phyloP scores from a whole-genome alignment of 2,113 vertebrate genomes.

The Cervus canadensis region DNA sequence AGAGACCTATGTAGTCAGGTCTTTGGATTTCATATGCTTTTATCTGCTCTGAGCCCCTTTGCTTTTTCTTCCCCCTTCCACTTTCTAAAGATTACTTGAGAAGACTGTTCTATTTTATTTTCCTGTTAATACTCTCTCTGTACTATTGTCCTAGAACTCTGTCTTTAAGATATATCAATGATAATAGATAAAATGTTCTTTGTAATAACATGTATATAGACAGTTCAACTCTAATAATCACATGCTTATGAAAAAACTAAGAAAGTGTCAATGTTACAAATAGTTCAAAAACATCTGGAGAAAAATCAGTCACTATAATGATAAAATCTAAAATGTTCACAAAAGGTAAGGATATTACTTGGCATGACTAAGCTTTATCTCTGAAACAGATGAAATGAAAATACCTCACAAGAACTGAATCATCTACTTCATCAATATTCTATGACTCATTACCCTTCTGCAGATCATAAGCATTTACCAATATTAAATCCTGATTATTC shows the following conservation, averaged over 20 bases:
- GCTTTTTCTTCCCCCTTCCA: not conserved
- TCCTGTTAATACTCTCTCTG: not conserved
- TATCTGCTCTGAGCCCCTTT: not conserved
- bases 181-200: not conserved
- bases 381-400: slow-evolving; percentile 21
- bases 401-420: slow-evolving; percentile 32
- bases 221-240: slow-evolving; percentile 32
- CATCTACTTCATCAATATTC: slow-evolving; percentile 37
- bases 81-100: not conserved
- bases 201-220: not conserved
- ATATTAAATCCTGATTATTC: slow-evolving; percentile 33
- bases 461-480: not conserved
- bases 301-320: slow-evolving; percentile 36
- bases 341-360: slow-evolving; percentile 54
- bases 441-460: slow-evolving; percentile 13
- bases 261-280: slow-evolving; percentile 17
- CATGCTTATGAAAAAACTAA: slow-evolving; percentile 31
- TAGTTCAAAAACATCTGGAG: slow-evolving; percentile 34
- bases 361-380: slow-evolving; percentile 45
- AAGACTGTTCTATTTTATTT: slow-evolving; percentile 24
- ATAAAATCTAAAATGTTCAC: slow-evolving; percentile 43
- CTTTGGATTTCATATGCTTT: not conserved
- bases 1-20: not conserved
- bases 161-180: not conserved
- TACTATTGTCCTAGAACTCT: not conserved